A percentile compares a stretch with the other conserved stretches of the same genome.
Conservation (phyloP, 2,113 vertebrate species). For the Bombycilla garrulus region DNA sequence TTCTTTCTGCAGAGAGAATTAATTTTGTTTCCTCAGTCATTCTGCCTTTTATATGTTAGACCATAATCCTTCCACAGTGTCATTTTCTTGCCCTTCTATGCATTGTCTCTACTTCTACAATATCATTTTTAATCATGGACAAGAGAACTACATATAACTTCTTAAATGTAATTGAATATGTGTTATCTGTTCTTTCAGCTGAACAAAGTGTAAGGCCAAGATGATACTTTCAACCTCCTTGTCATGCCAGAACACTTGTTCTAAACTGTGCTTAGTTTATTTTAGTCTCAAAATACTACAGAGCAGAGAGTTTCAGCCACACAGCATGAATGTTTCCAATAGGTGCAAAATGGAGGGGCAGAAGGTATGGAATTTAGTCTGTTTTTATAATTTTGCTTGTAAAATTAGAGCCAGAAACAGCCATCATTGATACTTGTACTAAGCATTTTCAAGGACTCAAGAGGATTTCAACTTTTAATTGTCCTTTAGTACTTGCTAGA, state of each 20-base stretch:
- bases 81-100: constrained; percentile 4
- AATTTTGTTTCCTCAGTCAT: constrained; percentile 22
- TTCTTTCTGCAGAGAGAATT: constrained; percentile 32
- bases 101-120: background rate
- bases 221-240: background rate
- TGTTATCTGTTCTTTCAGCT: background rate
- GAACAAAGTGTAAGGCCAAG: background rate
- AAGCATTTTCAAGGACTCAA: background rate
- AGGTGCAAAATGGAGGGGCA: background rate
- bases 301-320: background rate
- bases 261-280: background rate
- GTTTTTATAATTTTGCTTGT: background rate
- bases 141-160: background rate
- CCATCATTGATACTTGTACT: background rate
- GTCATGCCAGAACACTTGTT: background rate
- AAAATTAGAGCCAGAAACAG: background rate
- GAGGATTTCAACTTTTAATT: background rate
- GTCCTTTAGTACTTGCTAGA: background rate
- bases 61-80: background rate
- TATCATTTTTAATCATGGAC: background rate
- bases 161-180: background rate
- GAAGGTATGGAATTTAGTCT: background rate
- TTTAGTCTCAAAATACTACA: background rate
- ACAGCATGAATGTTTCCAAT: background rate
- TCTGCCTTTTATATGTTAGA: background rate